Conservation (phyloP, 1,140 invertebrate species). For the Hyphantria cunea region DNA sequence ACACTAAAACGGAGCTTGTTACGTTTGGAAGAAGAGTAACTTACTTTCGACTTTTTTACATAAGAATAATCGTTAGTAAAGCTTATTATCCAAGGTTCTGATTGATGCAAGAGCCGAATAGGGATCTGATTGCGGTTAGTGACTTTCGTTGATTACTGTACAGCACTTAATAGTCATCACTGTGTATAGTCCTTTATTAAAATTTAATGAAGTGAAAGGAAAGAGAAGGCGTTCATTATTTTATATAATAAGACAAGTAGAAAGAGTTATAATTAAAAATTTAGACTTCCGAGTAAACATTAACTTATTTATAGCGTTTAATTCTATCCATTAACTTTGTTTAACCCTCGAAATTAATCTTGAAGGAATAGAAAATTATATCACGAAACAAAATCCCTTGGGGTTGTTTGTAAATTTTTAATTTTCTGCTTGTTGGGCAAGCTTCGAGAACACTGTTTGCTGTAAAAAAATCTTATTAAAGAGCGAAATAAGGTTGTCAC, state of each 20-base stretch:
- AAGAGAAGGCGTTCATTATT: too few relatives aligned
- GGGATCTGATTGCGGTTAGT: too few relatives aligned
- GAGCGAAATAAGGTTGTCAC: slow-evolving; percentile 49
- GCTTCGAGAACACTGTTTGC: slow-evolving; percentile 60
- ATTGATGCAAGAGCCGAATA: too few relatives aligned
- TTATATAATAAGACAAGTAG: too few relatives aligned
- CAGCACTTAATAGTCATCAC: too few relatives aligned
- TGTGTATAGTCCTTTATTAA: too few relatives aligned
- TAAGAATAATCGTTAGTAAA: too few relatives aligned
- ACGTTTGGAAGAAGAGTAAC: too few relatives aligned
- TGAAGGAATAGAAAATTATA: slow-evolving; percentile 42
- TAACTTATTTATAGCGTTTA: slow-evolving; percentile 44
- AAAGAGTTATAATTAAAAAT: slow-evolving; percentile 6
- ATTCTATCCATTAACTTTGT: slow-evolving; percentile 38
- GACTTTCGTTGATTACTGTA: too few relatives aligned
- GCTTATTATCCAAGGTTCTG: too few relatives aligned
- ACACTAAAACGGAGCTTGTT: too few relatives aligned
- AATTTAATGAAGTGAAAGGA: too few relatives aligned
- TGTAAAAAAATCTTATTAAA: slow-evolving; percentile 55
- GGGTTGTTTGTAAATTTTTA: slow-evolving; percentile 59
- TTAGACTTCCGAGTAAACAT: slow-evolving; percentile 30
- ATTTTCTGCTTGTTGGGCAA: slow-evolving; percentile 66
- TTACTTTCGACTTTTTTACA: background rate
- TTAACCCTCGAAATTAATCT: slow-evolving; percentile 44
- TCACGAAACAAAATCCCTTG: slow-evolving; percentile 50